Conservation (phyloP, 2,797 vertebrate genomes). For the Cirrhinus mrigala region DNA sequence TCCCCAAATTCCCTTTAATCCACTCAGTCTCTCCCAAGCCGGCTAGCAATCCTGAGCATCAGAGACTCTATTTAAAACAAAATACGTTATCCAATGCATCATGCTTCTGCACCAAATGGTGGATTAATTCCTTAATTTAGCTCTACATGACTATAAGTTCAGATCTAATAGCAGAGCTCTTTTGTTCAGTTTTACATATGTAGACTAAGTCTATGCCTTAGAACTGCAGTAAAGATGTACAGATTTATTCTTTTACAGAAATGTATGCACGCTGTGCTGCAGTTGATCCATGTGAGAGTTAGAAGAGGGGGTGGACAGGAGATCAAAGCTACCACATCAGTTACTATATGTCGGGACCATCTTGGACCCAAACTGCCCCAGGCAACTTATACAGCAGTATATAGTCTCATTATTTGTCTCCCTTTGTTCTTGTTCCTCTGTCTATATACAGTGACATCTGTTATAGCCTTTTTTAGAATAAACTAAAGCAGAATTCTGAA, state of each 20-base stretch:
- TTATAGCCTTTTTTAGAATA: constrained; percentile 6
- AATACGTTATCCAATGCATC: constrained; percentile 12
- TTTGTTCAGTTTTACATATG: not conserved
- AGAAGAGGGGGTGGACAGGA: constrained; percentile 10
- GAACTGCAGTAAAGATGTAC: not conserved
- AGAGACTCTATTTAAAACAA: constrained; percentile 15
- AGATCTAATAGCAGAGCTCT: not conserved
- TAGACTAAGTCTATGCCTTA: not conserved
- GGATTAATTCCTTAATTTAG: constrained; percentile 18
- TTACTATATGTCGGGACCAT: constrained; percentile 47
- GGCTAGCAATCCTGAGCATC: not conserved
- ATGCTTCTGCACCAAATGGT: constrained; percentile 29
- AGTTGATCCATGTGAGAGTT: constrained; percentile 26
- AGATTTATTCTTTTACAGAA: constrained; percentile 5
- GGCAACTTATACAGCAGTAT: constrained; percentile 35
- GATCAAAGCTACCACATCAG: constrained; percentile 47
- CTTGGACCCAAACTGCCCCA: constrained; percentile 25
- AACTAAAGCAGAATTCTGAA: constrained; percentile 2
- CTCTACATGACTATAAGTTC: not conserved
- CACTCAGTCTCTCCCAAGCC: constrained; percentile 38
- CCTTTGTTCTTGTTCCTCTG: constrained; percentile 42
- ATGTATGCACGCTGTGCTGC: constrained; percentile 14
- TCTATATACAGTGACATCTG: constrained; percentile 17
- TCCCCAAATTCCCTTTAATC: constrained; percentile 51
- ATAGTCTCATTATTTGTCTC: constrained; percentile 52